Conservation (phyloP, 2,888 invertebrate genomes). For the Brachyptera risi region DNA sequence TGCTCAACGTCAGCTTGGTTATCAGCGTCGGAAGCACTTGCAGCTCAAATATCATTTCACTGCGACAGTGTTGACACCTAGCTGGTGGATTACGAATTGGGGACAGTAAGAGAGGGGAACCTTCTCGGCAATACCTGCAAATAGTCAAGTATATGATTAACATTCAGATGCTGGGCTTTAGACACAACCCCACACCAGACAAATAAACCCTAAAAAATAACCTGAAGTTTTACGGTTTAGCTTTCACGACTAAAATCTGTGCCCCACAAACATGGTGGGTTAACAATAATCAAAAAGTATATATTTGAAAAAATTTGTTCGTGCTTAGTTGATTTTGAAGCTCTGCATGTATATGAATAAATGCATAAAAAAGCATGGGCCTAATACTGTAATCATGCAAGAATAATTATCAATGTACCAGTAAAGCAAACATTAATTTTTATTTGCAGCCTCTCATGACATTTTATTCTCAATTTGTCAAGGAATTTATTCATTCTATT, state of each 20-base stretch:
- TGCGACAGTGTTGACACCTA: slow-evolving; percentile 64
- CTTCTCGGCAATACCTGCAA: slow-evolving; percentile 69
- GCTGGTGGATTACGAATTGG: slow-evolving; percentile 53
- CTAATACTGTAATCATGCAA: too few species aligned
- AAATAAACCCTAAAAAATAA: neutral
- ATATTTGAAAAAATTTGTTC: too few species aligned
- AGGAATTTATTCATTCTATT: too few species aligned
- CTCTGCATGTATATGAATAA: too few species aligned
- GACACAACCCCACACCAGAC: neutral
- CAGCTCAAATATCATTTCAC: slow-evolving; percentile 70
- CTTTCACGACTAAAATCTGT: neutral
- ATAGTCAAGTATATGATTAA: slow-evolving; percentile 19
- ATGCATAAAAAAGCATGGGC: too few species aligned
- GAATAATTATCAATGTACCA: too few species aligned
- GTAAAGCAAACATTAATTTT: too few species aligned
- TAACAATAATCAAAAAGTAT: too few species aligned
- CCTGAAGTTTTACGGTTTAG: neutral
- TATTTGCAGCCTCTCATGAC: too few species aligned
- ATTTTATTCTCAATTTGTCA: too few species aligned
- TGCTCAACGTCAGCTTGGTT: slow-evolving; percentile 58
- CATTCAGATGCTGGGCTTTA: neutral
- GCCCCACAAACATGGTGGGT: too few species aligned
- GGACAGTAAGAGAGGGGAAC: slow-evolving; percentile 64
- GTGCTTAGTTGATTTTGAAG: too few species aligned
- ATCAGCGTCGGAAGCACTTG: slow-evolving; percentile 81